Percentiles rank a stretch among this genome's conserved stretches.
Evolutionary conservation across 2,113 vertebrate genomes (phyloP).

Genomic region (Pan troglodytes): NHGRI_mPanTro3-v2.1_pri NC_072402.2:77696501-77697000

Average conservation of each 20-base stretch:
- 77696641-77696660: neutral
- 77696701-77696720: accelerated
- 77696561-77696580: neutral
- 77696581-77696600: neutral
- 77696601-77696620: neutral
- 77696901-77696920: neutral
- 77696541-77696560: neutral
- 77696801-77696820: neutral
- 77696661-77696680: neutral
- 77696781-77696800: neutral
- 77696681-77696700: neutral
- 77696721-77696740: accelerated
- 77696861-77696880: neutral
- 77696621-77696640: neutral
- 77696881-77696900: neutral
- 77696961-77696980: neutral
- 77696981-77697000: neutral
- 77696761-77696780: neutral
- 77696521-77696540: neutral
- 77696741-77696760: neutral
- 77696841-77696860: neutral
- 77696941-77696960: neutral
- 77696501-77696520: neutral
- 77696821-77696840: neutral
- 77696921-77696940: neutral